Evolutionary conservation across 92 coral and sea anemone species (phyloP).

Genomic region (Galaxea fascicularis): DNA sequence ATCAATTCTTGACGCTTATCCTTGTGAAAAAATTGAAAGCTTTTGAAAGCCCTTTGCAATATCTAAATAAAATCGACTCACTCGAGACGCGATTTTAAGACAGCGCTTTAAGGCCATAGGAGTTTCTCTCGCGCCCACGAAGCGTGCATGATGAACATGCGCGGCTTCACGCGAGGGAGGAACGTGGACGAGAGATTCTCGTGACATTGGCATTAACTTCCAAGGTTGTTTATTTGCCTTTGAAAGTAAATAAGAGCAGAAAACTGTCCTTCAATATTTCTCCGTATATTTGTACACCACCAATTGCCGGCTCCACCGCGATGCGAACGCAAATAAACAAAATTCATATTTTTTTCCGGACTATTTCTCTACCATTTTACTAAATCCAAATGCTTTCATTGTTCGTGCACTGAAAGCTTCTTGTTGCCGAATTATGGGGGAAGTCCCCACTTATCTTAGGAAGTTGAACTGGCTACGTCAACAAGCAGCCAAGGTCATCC

Average conservation of each 20-base stretch:
- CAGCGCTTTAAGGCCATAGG: neutral
- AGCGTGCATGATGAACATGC: neutral
- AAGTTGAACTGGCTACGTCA: neutral
- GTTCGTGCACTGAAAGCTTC: neutral
- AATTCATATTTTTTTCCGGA: neutral
- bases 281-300: neutral
- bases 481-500: constrained; percentile 28
- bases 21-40: neutral
- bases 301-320: neutral
- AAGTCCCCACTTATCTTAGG: neutral
- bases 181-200: constrained; percentile 11
- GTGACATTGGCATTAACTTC: constrained; percentile 35
- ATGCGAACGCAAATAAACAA: neutral
- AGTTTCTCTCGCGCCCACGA: neutral
- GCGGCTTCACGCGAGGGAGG: constrained; percentile 6
- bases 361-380: neutral
- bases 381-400: neutral
- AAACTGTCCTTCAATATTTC: neutral
- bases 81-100: neutral
- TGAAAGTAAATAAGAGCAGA: neutral
- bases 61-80: neutral
- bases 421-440: neutral
- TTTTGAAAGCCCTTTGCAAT: neutral
- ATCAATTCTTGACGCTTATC: neutral
- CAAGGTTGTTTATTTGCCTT: constrained; percentile 14